Conservation (phyloP, 2,113 vertebrate genomes). For the Regulus satrapa region DNA sequence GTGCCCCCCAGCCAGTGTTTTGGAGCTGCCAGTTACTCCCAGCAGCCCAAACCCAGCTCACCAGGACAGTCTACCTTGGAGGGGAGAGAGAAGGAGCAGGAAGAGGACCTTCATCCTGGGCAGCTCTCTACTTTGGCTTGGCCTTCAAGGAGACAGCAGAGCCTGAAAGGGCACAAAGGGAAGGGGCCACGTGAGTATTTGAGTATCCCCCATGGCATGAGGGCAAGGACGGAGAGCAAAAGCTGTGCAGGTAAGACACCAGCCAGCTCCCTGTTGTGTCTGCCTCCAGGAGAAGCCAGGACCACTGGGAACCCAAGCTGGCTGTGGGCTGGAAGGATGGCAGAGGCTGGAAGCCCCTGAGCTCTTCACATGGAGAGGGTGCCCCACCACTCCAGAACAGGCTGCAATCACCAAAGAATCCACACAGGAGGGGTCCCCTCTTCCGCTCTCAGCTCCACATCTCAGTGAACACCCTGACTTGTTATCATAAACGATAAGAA, state of each 20-base stretch:
- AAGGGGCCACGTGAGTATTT: background rate
- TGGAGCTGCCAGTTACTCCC: background rate
- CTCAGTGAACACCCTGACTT: background rate
- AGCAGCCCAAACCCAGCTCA: background rate
- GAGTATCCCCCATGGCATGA: background rate
- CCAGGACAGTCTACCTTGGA: constrained; percentile 54
- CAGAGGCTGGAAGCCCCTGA: accelerated
- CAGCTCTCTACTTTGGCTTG: background rate
- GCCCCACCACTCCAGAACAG: background rate
- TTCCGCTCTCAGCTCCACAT: background rate
- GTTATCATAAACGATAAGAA: background rate
- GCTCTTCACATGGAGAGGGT: background rate
- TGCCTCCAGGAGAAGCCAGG: background rate
- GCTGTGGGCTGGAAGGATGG: background rate
- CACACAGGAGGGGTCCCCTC: background rate
- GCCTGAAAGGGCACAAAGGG: background rate
- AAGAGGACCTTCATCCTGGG: background rate
- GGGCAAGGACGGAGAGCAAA: background rate
- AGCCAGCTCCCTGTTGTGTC: accelerated
- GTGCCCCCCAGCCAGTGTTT: background rate
- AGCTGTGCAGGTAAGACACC: background rate
- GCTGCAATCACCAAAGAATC: accelerated
- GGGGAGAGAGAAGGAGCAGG: constrained; percentile 6
- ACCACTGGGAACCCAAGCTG: accelerated
- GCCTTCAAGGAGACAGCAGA: background rate